Conservation (phyloP, 2,797 vertebrate species). For the Gymnothorax javanicus region DNA sequence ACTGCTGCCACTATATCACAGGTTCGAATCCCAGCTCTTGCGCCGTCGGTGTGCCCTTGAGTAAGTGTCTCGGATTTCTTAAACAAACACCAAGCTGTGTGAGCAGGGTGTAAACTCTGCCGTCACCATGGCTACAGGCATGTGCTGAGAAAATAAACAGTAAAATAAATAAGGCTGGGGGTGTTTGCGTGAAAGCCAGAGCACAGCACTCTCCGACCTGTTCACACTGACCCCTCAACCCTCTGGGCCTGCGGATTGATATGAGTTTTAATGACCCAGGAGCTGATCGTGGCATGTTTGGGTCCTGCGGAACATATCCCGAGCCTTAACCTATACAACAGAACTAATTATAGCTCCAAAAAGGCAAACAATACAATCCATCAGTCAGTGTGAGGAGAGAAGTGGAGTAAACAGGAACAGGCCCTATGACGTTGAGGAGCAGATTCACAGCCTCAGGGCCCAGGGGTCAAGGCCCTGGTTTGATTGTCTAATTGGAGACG, state of each 20-base stretch:
- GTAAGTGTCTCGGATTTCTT: background rate
- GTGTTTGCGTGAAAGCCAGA: background rate
- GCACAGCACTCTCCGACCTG: background rate
- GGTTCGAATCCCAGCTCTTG: constrained; percentile 4
- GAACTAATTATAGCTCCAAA: constrained; percentile 74
- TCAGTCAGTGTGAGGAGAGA: constrained; percentile 63
- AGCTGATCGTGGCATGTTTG: constrained; percentile 75
- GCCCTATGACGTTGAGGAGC: constrained; percentile 60
- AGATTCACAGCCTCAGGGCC: constrained; percentile 69
- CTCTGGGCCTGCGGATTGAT: constrained; percentile 69
- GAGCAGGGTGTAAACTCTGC: background rate
- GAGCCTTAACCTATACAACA: constrained; percentile 78
- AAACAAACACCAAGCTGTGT: background rate
- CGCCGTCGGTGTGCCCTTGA: background rate
- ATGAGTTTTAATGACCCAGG: constrained; percentile 31
- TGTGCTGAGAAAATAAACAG: background rate
- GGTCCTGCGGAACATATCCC: constrained; percentile 80
- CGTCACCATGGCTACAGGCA: background rate
- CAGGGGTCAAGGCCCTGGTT: constrained; percentile 74
- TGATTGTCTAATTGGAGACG: constrained; percentile 63
- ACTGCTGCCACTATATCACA: background rate
- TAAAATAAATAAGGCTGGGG: background rate
- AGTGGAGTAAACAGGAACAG: constrained; percentile 71
- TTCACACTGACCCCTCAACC: background rate
- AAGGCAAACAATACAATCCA: constrained; percentile 82